phyloP scores from a whole-genome alignment of 2,797 vertebrate species.

The Sebastes trivittatus region DNA sequence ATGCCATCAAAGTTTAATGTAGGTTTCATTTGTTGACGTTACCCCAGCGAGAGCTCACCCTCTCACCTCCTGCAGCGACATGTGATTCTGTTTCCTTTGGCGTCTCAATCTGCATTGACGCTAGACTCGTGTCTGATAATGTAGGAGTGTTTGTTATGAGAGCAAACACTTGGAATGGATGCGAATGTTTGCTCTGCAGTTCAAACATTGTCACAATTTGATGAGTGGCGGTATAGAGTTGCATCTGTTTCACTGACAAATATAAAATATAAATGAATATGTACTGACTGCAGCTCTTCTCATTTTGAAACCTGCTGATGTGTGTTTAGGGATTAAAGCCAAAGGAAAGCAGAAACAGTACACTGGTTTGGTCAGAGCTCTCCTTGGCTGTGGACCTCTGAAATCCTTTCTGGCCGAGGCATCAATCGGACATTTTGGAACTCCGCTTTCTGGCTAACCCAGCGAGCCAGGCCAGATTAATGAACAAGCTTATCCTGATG shows the following conservation, averaged over 20 bases:
- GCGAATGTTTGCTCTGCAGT: conserved; percentile 40
- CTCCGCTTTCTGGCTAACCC: conserved; percentile 46
- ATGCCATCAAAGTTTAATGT: conserved; percentile 62
- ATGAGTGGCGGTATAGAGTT: conserved; percentile 12
- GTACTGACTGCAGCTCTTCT: background rate
- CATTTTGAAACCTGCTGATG: conserved; percentile 27
- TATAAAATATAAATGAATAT: conserved; percentile 16
- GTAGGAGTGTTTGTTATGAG: conserved; percentile 35
- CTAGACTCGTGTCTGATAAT: background rate
- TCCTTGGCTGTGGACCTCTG: conserved; percentile 43
- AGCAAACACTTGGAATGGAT: conserved; percentile 25
- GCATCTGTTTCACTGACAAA: conserved; percentile 28
- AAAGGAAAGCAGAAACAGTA: conserved; percentile 30
- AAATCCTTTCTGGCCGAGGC: conserved; percentile 61
- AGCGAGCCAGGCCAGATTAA: conserved; percentile 56
- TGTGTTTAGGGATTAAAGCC: conserved; percentile 33
- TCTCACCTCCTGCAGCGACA: conserved; percentile 24
- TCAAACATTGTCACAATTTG: conserved; percentile 48
- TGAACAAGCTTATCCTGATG: conserved; percentile 62
- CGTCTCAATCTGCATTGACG: background rate
- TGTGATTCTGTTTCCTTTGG: conserved; percentile 28
- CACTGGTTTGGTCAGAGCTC: conserved; percentile 9
- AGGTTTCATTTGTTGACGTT: conserved; percentile 59
- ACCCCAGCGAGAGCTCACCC: conserved; percentile 15
- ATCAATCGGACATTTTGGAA: conserved; percentile 57